Evolutionary conservation across 1,140 invertebrate species (phyloP).

Genomic region (Globodera ellingtonae): DNA sequence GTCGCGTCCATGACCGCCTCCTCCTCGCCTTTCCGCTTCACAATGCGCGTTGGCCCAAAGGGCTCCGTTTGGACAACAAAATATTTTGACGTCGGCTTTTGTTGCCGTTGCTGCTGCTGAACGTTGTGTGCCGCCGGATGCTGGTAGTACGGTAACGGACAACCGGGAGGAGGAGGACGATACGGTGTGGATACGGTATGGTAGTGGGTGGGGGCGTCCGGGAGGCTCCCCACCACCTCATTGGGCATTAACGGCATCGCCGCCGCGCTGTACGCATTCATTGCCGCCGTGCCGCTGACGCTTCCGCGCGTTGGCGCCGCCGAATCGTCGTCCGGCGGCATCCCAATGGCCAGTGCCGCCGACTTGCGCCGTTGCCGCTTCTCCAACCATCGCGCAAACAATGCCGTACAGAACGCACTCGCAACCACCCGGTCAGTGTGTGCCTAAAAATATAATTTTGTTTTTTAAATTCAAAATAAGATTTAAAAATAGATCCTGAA

Average conservation of each 20-base stretch:
- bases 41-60: neutral
- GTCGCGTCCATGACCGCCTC: neutral
- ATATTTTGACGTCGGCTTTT: neutral
- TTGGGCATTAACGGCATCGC: conserved; percentile 11
- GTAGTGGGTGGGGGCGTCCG: conserved; percentile 8
- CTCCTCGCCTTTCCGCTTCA: neutral
- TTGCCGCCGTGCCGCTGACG: conserved; percentile 9
- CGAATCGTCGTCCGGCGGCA: conserved; percentile 16
- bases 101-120: conserved; percentile 1
- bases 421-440: conserved; percentile 41
- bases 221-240: conserved; percentile 8
- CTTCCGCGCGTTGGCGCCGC: conserved; percentile 13
- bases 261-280: neutral
- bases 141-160: neutral
- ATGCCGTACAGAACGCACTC: conserved; percentile 38
- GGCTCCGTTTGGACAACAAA: neutral
- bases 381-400: conserved; percentile 37
- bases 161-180: neutral
- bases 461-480: neutral
- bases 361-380: conserved; percentile 26
- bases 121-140: neutral
- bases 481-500: too few species aligned
- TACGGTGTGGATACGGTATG: neutral
- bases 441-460: neutral
- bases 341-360: conserved; percentile 8